Conservation (phyloP, 2,113 vertebrate genomes). For the Alligator sinensis region DNA sequence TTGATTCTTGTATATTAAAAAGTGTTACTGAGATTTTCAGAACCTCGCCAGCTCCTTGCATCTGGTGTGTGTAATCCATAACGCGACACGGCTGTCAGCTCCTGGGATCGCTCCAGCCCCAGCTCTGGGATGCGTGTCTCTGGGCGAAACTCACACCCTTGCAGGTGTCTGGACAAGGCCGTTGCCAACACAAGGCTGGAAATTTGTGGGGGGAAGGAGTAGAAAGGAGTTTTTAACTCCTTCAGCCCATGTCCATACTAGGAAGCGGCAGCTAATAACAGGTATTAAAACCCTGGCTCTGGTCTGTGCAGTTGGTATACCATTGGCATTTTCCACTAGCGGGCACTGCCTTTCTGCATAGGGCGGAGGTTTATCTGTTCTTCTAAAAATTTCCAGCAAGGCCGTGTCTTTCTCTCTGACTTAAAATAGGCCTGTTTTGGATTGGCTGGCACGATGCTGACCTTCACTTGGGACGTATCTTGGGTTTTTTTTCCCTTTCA, state of each 20-base stretch:
- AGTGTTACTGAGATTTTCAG: conserved; percentile 79
- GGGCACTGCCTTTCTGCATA: no score
- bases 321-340: no score
- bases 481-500: neutral
- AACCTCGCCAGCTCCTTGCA: neutral
- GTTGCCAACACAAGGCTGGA: neutral
- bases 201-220: neutral
- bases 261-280: neutral
- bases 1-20: conserved; percentile 84
- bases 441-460: neutral
- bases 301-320: no score
- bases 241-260: neutral
- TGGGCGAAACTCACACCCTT: neutral
- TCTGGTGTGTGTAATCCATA: neutral
- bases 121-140: no score
- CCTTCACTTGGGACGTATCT: neutral
- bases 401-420: neutral
- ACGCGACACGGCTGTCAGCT: no score
- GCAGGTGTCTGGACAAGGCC: neutral
- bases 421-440: neutral
- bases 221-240: neutral
- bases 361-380: neutral
- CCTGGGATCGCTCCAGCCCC: neutral
- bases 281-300: no score
- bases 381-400: conserved; percentile 31